Evolutionary conservation across 1,140 invertebrate genomes (phyloP).

Genomic region (silkworm (Bombyx mori)): ASM3026992v2 NC_085119.1:8571001-8571500

Average conservation of each 20-base stretch:
- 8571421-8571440: slow-evolving; percentile 10
- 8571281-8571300: slow-evolving; percentile 10
- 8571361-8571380: slow-evolving; percentile 33
- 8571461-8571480: no score
- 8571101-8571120: no score
- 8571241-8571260: slow-evolving; percentile 21
- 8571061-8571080: no score
- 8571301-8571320: slow-evolving; percentile 33
- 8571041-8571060: no score
- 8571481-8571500: no score
- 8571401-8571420: slow-evolving; percentile 45
- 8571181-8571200: neutral
- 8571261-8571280: slow-evolving; percentile 14
- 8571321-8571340: slow-evolving; percentile 37
- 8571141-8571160: no score
- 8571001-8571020: no score
- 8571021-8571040: no score
- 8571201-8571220: slow-evolving; percentile 1
- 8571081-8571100: no score
- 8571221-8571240: slow-evolving; percentile 7
- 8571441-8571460: no score
- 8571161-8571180: no score
- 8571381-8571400: slow-evolving; percentile 35
- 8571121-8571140: no score
- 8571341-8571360: slow-evolving; percentile 19